Percentiles rank a stretch among this genome's conserved stretches.
These are phyloP conservation scores for Lampris incognitus DNA, from an alignment of 2,113 vertebrate species.

Conservation along the genomic window DNA sequence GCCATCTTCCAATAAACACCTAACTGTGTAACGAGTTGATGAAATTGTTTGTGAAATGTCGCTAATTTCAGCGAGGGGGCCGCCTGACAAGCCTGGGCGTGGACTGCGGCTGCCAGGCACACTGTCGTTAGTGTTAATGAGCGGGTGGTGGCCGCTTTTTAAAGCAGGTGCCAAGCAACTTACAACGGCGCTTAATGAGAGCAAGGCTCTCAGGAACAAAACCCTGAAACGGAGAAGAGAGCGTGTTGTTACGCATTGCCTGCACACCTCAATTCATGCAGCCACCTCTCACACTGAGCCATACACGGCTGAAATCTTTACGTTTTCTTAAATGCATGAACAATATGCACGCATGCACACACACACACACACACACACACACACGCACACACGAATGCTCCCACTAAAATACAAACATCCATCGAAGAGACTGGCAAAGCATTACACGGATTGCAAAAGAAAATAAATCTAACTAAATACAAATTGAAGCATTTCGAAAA, in stretches of 20 bases:
- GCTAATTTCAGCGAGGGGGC: constrained; percentile 75
- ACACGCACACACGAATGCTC: background rate
- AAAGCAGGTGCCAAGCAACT: constrained; percentile 82
- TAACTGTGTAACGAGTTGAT: constrained; percentile 74
- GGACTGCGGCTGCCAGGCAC: constrained; percentile 69
- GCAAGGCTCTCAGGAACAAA: constrained; percentile 72
- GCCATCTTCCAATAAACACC: constrained; percentile 83
- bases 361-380: background rate
- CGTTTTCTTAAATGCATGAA: constrained; percentile 17
- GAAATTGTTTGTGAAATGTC: constrained; percentile 83
- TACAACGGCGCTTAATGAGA: constrained; percentile 81
- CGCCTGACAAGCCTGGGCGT: constrained; percentile 70
- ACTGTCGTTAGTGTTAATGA: constrained; percentile 81
- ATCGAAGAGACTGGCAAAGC: background rate
- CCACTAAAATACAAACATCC: background rate
- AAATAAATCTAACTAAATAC: constrained; percentile 14
- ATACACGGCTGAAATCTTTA: constrained; percentile 13
- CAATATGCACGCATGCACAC: background rate
- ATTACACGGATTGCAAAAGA: constrained; percentile 3
- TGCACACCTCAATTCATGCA: constrained; percentile 29
- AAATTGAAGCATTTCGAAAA: constrained; percentile 11
- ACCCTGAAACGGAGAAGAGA: constrained; percentile 66
- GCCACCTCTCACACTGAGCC: constrained; percentile 30
- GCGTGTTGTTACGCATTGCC: constrained; percentile 71
- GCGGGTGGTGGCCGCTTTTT: constrained; percentile 73